These are phyloP conservation scores for Xiphydria camelus DNA, from an alignment of 2,888 invertebrate genomes.

Conservation along the genomic window DNA sequence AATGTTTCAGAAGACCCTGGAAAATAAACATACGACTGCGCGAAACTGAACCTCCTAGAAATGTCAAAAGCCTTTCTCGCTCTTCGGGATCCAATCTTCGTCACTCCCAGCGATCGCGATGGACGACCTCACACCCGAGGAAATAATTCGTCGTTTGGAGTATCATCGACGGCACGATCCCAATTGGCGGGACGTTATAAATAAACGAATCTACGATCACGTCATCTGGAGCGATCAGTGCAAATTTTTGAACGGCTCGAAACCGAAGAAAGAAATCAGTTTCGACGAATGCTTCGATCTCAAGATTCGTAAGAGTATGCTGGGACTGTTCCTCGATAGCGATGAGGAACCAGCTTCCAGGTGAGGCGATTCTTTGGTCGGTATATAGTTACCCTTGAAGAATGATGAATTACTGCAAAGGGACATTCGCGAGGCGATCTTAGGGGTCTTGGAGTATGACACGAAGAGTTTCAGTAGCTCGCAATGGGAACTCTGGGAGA, in stretches of 20 bases:
- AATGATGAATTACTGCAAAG: too few relatives aligned
- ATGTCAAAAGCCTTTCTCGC: too few relatives aligned
- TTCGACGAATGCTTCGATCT: not conserved
- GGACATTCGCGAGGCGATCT: not conserved
- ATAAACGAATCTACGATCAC: not conserved
- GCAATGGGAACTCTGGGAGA: not conserved
- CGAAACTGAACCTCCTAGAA: too few relatives aligned
- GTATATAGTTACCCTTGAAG: too few relatives aligned
- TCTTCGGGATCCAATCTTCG: too few relatives aligned
- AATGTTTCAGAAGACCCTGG: constrained; percentile 16
- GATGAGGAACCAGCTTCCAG: not conserved
- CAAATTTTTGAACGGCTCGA: too few relatives aligned
- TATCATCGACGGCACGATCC: not conserved
- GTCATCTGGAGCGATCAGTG: not conserved
- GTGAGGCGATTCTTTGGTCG: too few relatives aligned
- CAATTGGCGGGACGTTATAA: not conserved
- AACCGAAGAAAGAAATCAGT: not conserved
- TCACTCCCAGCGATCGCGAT: too few relatives aligned
- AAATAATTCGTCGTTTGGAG: too few relatives aligned
- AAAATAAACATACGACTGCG: too few relatives aligned
- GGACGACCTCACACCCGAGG: too few relatives aligned
- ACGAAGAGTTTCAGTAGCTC: not conserved
- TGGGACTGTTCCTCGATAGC: not conserved
- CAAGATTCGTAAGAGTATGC: not conserved
- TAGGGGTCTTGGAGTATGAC: not conserved